Base-by-base conservation (phyloP, 2,797 vertebrate genomes). In the Sebastes jordani region DNA sequence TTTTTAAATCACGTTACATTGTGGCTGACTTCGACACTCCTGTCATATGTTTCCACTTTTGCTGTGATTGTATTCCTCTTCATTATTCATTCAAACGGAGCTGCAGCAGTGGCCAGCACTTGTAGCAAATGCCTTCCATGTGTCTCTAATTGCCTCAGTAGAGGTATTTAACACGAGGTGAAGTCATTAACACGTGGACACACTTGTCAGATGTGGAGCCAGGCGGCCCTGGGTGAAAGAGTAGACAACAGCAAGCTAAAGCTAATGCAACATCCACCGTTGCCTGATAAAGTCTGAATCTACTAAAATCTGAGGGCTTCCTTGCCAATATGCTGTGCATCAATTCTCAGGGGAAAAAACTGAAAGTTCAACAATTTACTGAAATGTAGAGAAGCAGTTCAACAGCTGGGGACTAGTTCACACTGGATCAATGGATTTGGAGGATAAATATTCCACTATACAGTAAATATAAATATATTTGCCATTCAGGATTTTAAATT, bases 41-140 rank as follows among this genome's bases (percentile, higher is more conserved):
- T 38, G 74, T 90, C 88, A 93, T 93, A 54, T 95, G 95, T 93
- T 95, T 95, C 94, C 93, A 95, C 93, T 95, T 95, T 92, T 25
- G 60, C 88, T 77, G 82, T 89, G 92, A 93, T 94, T 93, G 90
- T 93, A 82, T 93, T 94, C 87, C 92, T 93, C 92, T 93, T 94
- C 93, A 92, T 95, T 93, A 94, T 90, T 94, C 91, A 94, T 88
- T 90, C 84, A 76, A 89, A 91, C 89, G 62, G 81, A 84, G 91
- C 36, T 83, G 91, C 85, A 86, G 91, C 91, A 89, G 86, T 75
- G 80, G 90, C 90, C 88, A 90, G 86, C 86, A 81, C 87, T 92
- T 79, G 87, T 58, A 76, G 81, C 32, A 91, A 94, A 95, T 94
- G 86, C 72, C 81, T 95, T 95, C 93, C 94, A 95, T 92, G 92